Evolutionary conservation across 2,797 vertebrate genomes (phyloP).

Genomic region (Nyctibius grandis): DNA sequence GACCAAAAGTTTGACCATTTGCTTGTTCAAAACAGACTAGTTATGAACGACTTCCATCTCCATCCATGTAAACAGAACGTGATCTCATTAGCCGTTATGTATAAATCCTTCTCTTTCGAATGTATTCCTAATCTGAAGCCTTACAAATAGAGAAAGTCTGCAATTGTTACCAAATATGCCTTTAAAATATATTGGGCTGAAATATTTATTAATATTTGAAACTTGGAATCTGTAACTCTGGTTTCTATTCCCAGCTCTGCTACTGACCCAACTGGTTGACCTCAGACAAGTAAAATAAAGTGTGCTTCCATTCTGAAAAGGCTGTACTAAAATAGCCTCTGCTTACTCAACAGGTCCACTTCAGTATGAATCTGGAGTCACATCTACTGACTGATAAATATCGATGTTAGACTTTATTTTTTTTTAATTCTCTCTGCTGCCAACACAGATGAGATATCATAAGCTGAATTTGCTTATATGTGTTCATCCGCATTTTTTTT

Average conservation of each 20-base stretch:
- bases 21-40: background rate
- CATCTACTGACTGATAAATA: background rate
- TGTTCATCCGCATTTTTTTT: background rate
- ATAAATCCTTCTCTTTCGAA: background rate
- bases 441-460: background rate
- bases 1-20: background rate
- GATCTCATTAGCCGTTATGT: background rate
- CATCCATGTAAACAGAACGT: background rate
- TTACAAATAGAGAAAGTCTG: background rate
- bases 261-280: slow-evolving; percentile 46
- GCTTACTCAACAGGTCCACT: slow-evolving; percentile 16
- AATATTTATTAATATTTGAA: slow-evolving; percentile 52
- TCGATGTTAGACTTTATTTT: background rate
- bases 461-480: background rate
- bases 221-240: slow-evolving; percentile 40
- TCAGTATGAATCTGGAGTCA: background rate
- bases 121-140: background rate
- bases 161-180: slow-evolving; percentile 17
- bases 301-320: slow-evolving; percentile 24
- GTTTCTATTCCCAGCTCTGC: slow-evolving; percentile 55
- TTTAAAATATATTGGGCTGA: slow-evolving; percentile 35
- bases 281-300: slow-evolving; percentile 56
- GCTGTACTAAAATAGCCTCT: slow-evolving; percentile 15
- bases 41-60: background rate
- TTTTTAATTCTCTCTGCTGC: background rate